Conservation (phyloP, 2,113 vertebrate species). For the Perca schrenkii region DNA sequence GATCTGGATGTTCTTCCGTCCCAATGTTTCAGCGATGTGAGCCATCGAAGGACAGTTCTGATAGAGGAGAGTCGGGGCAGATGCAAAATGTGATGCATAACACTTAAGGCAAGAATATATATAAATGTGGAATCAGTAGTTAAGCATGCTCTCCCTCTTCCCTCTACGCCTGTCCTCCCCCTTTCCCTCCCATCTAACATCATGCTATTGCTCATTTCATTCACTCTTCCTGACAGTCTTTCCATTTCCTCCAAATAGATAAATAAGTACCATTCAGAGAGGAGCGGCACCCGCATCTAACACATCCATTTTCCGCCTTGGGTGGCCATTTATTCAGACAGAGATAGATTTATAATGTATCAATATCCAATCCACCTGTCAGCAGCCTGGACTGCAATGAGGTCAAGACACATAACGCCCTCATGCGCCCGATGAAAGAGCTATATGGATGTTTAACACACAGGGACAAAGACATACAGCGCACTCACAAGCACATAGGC, state of each 20-base stretch:
- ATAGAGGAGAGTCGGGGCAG: constrained; percentile 1
- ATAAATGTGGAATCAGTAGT: constrained; percentile 58
- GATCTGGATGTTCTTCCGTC: constrained; percentile 32
- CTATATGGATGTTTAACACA: constrained; percentile 43
- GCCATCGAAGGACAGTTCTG: constrained; percentile 19
- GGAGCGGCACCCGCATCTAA: constrained; percentile 11
- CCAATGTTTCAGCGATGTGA: constrained; percentile 14
- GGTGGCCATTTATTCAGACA: constrained; percentile 56
- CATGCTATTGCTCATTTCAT: constrained; percentile 58
- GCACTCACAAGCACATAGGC: neutral
- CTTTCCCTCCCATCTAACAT: constrained; percentile 48
- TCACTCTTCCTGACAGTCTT: constrained; percentile 63
- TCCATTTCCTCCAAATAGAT: constrained; percentile 67
- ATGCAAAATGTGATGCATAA: constrained; percentile 34
- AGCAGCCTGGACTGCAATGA: constrained; percentile 38
- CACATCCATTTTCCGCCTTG: constrained; percentile 49
- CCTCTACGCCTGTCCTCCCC: constrained; percentile 26
- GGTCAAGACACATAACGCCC: constrained; percentile 38
- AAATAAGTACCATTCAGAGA: constrained; percentile 64
- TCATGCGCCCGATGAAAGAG: constrained; percentile 10
- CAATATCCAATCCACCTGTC: constrained; percentile 57
- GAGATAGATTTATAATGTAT: constrained; percentile 66
- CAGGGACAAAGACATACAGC: constrained; percentile 11
- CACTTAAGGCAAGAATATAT: constrained; percentile 44
- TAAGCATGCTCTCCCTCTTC: constrained; percentile 39